A percentile compares a stretch with the other conserved stretches of the same genome.
These are phyloP conservation scores for Oriolus oriolus DNA, from an alignment of 2,113 vertebrate genomes.

Conservation along the genomic window DNA sequence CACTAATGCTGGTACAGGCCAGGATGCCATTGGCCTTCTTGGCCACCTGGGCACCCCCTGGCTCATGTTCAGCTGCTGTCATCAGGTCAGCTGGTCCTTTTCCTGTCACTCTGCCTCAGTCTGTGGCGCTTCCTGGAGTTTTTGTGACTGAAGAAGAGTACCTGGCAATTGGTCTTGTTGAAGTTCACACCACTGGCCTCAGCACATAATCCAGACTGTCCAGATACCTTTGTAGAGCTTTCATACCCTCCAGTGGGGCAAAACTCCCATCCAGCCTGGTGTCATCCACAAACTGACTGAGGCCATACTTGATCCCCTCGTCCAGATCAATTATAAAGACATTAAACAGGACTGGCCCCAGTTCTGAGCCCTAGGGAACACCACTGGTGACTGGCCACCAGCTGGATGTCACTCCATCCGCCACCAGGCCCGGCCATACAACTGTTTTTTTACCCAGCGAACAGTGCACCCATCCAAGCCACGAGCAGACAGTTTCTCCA, in stretches of 20 bases:
- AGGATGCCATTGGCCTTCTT: neutral
- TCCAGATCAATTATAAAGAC: neutral
- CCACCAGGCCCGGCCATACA: too few relatives aligned
- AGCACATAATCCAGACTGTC: neutral
- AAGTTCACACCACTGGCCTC: neutral
- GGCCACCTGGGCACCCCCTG: neutral
- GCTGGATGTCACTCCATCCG: neutral
- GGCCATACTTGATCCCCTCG: fast-evolving
- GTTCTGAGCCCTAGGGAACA: neutral
- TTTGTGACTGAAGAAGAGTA: neutral
- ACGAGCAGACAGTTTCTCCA: neutral
- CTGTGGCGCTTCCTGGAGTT: fast-evolving
- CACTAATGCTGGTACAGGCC: fast-evolving
- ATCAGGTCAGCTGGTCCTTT: neutral
- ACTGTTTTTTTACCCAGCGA: fast-evolving
- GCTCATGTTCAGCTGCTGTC: neutral
- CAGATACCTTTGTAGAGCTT: neutral
- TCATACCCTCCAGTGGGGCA: neutral
- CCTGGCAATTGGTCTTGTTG: neutral
- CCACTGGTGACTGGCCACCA: fast-evolving
- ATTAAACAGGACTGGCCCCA: neutral
- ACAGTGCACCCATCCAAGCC: neutral
- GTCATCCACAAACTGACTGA: neutral
- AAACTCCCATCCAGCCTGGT: neutral
- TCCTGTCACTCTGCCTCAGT: neutral